Conservation (phyloP, 2,113 vertebrate species). For the Esox niger region DNA sequence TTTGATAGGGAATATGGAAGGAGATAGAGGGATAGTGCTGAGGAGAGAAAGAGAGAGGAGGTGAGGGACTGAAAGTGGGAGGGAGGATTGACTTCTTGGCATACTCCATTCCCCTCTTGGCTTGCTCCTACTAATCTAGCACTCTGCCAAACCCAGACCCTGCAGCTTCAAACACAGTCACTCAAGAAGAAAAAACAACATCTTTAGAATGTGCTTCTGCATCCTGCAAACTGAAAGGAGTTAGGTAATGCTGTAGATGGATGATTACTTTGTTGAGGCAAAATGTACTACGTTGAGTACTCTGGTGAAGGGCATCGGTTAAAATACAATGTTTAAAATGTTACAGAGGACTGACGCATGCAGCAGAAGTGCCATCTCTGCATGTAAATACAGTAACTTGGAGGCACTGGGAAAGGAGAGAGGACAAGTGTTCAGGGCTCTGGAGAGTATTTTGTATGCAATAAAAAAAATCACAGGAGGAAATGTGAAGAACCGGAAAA, state of each 20-base stretch:
- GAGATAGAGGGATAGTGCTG: slow-evolving; percentile 37
- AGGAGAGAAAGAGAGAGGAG: slow-evolving; percentile 16
- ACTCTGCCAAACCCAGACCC: slow-evolving; percentile 47
- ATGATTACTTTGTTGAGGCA: too few species aligned
- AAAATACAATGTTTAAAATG: too few species aligned
- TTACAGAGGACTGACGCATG: too few species aligned
- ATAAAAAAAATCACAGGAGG: too few species aligned
- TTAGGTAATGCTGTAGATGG: slow-evolving; percentile 31
- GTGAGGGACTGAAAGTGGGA: slow-evolving; percentile 6
- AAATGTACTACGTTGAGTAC: too few species aligned
- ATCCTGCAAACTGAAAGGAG: slow-evolving; percentile 19
- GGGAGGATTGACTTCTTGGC: slow-evolving; percentile 41
- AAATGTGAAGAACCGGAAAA: too few species aligned
- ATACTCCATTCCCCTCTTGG: slow-evolving; percentile 42
- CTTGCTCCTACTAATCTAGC: slow-evolving; percentile 28
- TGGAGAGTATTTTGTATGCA: too few species aligned
- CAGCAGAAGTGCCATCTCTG: too few species aligned
- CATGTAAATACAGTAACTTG: too few species aligned
- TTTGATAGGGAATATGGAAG: slow-evolving; percentile 60
- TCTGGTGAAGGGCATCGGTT: too few species aligned
- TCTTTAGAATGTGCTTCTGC: slow-evolving; percentile 45
- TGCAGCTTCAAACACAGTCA: slow-evolving; percentile 52
- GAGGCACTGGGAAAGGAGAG: too few species aligned
- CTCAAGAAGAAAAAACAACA: slow-evolving; percentile 54
- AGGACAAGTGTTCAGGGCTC: too few species aligned